A percentile compares a stretch with the other conserved stretches of the same genome.
These are phyloP conservation scores for Malurus cyaneus DNA, from an alignment of 2,113 vertebrate genomes.

Conservation along the genomic window DNA sequence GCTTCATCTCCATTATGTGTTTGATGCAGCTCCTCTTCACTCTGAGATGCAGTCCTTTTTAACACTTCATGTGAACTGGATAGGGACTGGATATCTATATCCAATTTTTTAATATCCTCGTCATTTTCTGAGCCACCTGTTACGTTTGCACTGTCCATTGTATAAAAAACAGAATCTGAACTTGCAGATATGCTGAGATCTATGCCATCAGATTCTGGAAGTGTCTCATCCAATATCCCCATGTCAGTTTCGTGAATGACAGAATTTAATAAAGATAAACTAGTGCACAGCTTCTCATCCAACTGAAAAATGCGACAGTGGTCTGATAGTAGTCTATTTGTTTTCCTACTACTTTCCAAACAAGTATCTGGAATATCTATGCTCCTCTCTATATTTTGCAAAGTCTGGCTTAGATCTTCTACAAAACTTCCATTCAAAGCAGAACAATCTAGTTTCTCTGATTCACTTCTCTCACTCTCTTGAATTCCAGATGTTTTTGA, in stretches of 20 bases:
- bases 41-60: slow-evolving; percentile 1
- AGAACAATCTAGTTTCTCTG: background rate
- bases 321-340: background rate
- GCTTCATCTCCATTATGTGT: background rate
- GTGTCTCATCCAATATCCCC: slow-evolving; percentile 63
- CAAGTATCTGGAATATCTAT: background rate
- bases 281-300: background rate
- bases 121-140: background rate
- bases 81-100: background rate
- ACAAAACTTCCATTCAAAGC: background rate
- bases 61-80: background rate
- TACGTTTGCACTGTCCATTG: background rate
- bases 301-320: background rate
- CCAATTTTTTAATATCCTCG: background rate
- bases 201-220: slow-evolving; percentile 41
- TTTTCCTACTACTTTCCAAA: background rate
- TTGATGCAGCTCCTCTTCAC: background rate
- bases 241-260: background rate
- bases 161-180: background rate
- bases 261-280: background rate
- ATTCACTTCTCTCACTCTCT: background rate
- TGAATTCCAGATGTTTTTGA: background rate
- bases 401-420: background rate
- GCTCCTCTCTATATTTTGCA: background rate
- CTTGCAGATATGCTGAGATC: background rate